Conservation (phyloP, 1,140 invertebrate genomes). For the Ostrea denselamellosa region DNA sequence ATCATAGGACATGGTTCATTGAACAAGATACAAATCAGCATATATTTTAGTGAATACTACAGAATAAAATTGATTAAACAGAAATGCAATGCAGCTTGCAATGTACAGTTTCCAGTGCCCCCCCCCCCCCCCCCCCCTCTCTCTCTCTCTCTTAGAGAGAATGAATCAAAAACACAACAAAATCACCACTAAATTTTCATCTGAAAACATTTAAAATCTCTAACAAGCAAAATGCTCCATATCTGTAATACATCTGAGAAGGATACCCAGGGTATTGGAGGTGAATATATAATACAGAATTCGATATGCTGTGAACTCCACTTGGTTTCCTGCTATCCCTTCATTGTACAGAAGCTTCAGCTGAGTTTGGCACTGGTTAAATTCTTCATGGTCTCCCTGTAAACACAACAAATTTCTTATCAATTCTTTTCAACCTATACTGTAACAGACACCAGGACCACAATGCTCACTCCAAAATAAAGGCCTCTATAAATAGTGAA, state of each 20-base stretch:
- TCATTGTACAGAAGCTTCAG: constrained; percentile 89
- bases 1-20: not conserved
- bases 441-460: not conserved
- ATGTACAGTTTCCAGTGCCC: no score
- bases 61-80: no score
- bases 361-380: constrained; percentile 99
- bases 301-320: constrained; percentile 96
- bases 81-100: no score
- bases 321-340: constrained; percentile 68
- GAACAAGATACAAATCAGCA: not conserved
- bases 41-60: no score
- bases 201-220: no score
- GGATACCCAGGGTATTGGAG: constrained; percentile 94
- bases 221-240: not conserved
- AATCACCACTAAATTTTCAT: no score
- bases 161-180: no score
- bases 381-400: constrained; percentile 96
- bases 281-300: constrained; percentile 99
- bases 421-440: no score
- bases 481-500: no score
- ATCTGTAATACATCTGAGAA: constrained; percentile 52
- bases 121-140: no score
- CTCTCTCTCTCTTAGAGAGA: no score
- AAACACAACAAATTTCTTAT: constrained; percentile 30
- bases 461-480: no score